Conservation (phyloP, 2,888 invertebrate species). For the Drosophila mayaguana region DNA sequence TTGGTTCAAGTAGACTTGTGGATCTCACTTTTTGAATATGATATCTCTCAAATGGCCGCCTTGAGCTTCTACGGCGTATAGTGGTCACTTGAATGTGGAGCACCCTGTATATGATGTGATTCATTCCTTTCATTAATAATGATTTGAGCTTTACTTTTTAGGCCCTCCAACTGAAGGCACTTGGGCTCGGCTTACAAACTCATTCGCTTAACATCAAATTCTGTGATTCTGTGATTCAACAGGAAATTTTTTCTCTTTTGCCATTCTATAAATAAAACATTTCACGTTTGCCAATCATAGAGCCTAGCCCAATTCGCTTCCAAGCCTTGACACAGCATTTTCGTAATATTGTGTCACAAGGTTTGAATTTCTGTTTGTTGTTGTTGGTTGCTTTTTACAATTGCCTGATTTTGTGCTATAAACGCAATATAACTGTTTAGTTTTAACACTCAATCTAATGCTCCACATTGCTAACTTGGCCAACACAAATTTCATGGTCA, state of each 20-base stretch:
- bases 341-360: neutral
- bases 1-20: too few relatives aligned
- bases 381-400: neutral
- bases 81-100: too few relatives aligned
- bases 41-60: too few relatives aligned
- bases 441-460: slow-evolving; percentile 27
- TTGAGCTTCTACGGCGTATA: too few relatives aligned
- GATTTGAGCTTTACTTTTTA: neutral
- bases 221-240: neutral
- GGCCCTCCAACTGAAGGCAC: neutral
- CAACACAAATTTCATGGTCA: slow-evolving; percentile 43
- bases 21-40: too few relatives aligned
- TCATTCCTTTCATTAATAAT: neutral
- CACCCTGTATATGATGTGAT: neutral
- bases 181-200: neutral
- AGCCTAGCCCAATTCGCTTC: neutral
- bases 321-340: slow-evolving; percentile 8
- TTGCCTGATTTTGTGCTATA: slow-evolving; percentile 4
- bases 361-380: neutral
- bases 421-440: neutral
- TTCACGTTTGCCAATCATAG: neutral
- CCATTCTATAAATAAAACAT: neutral
- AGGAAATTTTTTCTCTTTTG: neutral
- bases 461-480: slow-evolving; percentile 42
- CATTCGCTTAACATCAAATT: neutral